Evolutionary conservation across 2,113 vertebrate species (phyloP), one percentile per base, ranked within the genome.

Genomic region (Anseranas semipalmata): DNA sequence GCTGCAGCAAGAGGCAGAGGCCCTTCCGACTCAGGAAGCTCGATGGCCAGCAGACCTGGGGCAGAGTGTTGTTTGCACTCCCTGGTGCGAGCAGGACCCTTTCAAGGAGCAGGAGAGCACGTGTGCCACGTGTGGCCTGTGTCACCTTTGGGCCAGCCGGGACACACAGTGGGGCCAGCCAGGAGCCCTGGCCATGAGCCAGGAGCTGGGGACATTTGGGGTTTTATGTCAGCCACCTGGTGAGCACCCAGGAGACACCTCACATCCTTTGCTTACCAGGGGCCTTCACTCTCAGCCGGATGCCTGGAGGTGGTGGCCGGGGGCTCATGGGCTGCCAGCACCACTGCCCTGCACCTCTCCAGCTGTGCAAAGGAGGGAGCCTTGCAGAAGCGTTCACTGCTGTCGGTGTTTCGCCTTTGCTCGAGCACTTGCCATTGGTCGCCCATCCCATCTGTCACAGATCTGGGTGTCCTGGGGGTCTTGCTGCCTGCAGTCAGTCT

Each of bases 101-200:
- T 52, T 27, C 78, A 14, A 58, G 11, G 75, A 35, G 46, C 75
- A 67, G 27, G 30, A 74, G 62, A 43, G 62, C 41, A 21, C 2
- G 2, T 0, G 1, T 18, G 68, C 53, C 60, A 28, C 24, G 48
- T 74, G 2, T 0, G 30, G 25, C 21, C 48, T 21, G 22, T 15
- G 55, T 28, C 82, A n/a, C 74, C 21, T 19, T 8, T 0, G 10
- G 73, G 39, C 63, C 15, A 30, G 52, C 52, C 45, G 15, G 45
- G 45, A 11, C 45, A 46, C 45, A 14, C 53, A 70, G 10, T 0
- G 4, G 53, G 45, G 32, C 10, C 75, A 55, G 45, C 0, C 27
- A 68, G 59, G 79, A 20, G 48, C 9, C 12, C 45, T 19, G 52
- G 16, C 33, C 21, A 22, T 5, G 3, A 37, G 73, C 9, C 55